A percentile compares a stretch with the other conserved stretches of the same genome.
Conservation (phyloP, 2,797 vertebrate genomes). For the Melanotaenia parkinsoni region DNA sequence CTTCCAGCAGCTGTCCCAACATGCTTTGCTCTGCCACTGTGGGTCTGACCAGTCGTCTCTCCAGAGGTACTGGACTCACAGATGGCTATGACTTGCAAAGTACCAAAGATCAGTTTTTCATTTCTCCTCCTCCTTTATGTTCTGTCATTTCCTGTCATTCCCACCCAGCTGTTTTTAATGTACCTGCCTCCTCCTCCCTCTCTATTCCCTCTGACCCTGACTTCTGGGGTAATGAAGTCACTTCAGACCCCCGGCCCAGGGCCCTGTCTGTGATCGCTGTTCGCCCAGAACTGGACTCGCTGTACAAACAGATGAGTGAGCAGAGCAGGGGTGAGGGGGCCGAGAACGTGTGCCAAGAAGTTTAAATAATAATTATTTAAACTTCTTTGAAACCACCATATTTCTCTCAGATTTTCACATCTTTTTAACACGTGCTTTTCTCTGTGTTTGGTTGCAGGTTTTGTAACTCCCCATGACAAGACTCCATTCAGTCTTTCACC, state of each 20-base stretch:
- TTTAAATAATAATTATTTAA: neutral
- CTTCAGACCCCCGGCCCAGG: slow-evolving; percentile 72
- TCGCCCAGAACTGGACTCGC: slow-evolving; percentile 88
- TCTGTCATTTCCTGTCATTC: slow-evolving; percentile 58
- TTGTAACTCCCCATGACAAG: slow-evolving; percentile 64
- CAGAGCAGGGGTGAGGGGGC: slow-evolving; percentile 73
- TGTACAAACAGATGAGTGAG: slow-evolving; percentile 91
- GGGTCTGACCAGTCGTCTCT: slow-evolving; percentile 45
- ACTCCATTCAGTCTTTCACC: slow-evolving; percentile 68
- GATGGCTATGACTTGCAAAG: slow-evolving; percentile 10
- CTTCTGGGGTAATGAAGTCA: slow-evolving; percentile 69
- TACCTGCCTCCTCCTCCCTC: slow-evolving; percentile 74
- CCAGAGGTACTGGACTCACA: slow-evolving; percentile 67
- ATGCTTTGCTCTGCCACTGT: slow-evolving; percentile 71
- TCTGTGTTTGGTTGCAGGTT: slow-evolving; percentile 64
- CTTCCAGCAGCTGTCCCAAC: slow-evolving; percentile 80
- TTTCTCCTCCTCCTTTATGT: slow-evolving; percentile 35
- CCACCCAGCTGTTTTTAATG: slow-evolving; percentile 83
- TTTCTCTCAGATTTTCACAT: neutral
- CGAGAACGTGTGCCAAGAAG: slow-evolving; percentile 23
- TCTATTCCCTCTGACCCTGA: slow-evolving; percentile 71
- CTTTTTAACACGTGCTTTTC: neutral
- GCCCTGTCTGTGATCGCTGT: slow-evolving; percentile 83
- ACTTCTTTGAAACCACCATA: neutral
- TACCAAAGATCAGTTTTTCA: slow-evolving; percentile 18